Percentiles rank a stretch among this genome's conserved stretches.
These are phyloP conservation scores for Rotaria magnacalcarata DNA, from an alignment of 2,888 invertebrate species.

Conservation along the genomic window DNA sequence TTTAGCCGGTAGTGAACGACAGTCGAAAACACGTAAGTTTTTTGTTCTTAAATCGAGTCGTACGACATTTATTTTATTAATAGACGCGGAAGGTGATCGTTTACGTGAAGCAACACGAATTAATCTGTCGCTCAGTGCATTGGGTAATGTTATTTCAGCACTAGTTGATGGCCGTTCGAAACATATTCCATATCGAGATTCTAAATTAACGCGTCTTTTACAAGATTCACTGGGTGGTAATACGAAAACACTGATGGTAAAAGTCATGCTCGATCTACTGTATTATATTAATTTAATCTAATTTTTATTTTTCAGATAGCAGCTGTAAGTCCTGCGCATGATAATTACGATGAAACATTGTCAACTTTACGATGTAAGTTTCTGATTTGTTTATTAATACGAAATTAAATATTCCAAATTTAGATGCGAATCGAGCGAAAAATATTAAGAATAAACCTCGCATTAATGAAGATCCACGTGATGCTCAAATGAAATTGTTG, in stretches of 20 bases:
- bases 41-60: too few species aligned
- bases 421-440: conserved; percentile 72
- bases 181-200: conserved; percentile 76
- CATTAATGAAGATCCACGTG: conserved; percentile 84
- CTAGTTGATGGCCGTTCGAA: conserved; percentile 75
- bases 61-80: too few species aligned
- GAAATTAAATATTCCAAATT: too few species aligned
- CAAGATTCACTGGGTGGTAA: conserved; percentile 70
- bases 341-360: conserved; percentile 77
- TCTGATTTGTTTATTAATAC: too few species aligned
- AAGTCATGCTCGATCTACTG: neutral
- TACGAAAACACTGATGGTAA: conserved; percentile 76
- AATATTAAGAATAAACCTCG: conserved; percentile 76
- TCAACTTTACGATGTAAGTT: conserved; percentile 67
- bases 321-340: conserved; percentile 75
- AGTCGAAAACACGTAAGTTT: conserved; percentile 67
- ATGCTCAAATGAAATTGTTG: conserved; percentile 76
- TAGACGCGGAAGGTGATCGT: conserved; percentile 76
- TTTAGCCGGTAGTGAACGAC: conserved; percentile 80
- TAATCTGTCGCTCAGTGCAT: conserved; percentile 76
- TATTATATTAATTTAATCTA: neutral
- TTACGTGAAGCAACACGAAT: conserved; percentile 83
- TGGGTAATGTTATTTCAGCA: conserved; percentile 83
- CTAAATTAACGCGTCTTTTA: conserved; percentile 74
- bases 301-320: conserved; percentile 58